Percentiles rank a stretch among this genome's conserved stretches.
Evolutionary conservation across 2,797 vertebrate species (phyloP).

Genomic region (Cyprinodon diabolis): DNA sequence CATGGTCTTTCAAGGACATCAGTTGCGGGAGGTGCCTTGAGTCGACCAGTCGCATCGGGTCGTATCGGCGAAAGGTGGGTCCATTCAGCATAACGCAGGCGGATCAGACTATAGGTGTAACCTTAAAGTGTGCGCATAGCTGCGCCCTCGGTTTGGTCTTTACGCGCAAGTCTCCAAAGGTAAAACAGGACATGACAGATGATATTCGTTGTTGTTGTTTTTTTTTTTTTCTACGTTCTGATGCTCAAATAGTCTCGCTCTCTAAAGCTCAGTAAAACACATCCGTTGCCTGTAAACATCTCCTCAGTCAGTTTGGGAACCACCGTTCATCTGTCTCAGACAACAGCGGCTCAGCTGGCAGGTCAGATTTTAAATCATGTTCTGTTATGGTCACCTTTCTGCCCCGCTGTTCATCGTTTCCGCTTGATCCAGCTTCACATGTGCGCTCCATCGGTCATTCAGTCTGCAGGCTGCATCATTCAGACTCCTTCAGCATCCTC

Average conservation of each 20-base stretch:
- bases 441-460: background rate
- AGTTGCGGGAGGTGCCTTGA: conserved; percentile 68
- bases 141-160: conserved; percentile 27
- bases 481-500: conserved; percentile 1
- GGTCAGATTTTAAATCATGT: background rate
- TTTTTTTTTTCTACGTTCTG: background rate
- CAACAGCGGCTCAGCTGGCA: background rate
- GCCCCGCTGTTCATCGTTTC: conserved; percentile 2
- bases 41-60: conserved; percentile 62
- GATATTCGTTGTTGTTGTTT: background rate
- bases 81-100: conserved; percentile 53
- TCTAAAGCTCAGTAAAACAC: background rate
- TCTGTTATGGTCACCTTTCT: conserved; percentile 37
- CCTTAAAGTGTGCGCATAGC: conserved; percentile 6
- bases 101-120: background rate
- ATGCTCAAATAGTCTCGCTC: background rate
- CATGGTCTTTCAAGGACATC: conserved; percentile 71
- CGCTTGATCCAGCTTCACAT: background rate
- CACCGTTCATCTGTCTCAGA: background rate
- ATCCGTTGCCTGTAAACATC: background rate
- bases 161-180: conserved; percentile 6
- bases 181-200: background rate
- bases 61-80: conserved; percentile 32
- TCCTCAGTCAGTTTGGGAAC: background rate
- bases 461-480: background rate